phyloP scores from a whole-genome alignment of 2,888 invertebrate species.

The Villa cingulata region DNA sequence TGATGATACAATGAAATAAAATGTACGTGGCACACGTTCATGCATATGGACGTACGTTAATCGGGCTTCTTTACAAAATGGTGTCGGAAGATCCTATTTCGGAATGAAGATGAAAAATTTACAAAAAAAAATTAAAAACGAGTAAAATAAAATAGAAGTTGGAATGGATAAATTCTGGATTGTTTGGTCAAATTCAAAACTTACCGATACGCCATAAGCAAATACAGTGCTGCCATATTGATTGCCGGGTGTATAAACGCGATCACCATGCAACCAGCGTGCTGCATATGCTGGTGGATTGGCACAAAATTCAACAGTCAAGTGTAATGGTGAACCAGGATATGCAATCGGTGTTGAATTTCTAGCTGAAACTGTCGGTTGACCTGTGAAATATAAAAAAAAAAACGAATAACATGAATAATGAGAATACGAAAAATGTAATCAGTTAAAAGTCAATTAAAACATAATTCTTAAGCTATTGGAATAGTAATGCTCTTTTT shows the following conservation, averaged over 20 bases:
- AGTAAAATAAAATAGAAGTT: background rate
- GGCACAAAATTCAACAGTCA: conserved; percentile 63
- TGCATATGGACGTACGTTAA: conserved; percentile 37
- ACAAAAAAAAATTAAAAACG: too few relatives aligned
- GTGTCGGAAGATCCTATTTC: conserved; percentile 32
- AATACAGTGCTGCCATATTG: conserved; percentile 36
- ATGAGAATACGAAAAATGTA: too few relatives aligned
- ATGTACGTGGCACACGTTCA: conserved; percentile 34
- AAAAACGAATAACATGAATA: too few relatives aligned
- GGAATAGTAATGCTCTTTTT: too few relatives aligned
- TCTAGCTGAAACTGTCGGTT: conserved; percentile 50
- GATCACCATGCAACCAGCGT: conserved; percentile 36
- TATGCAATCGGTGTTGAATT: conserved; percentile 54
- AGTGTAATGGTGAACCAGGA: conserved; percentile 51
- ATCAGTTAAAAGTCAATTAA: too few relatives aligned
- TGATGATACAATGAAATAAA: conserved; percentile 36
- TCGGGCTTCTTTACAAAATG: conserved; percentile 36
- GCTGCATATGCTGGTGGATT: conserved; percentile 47
- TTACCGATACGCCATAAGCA: conserved; percentile 36
- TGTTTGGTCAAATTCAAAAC: too few relatives aligned
- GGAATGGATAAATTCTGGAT: background rate
- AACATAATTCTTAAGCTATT: too few relatives aligned
- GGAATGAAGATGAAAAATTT: too few relatives aligned
- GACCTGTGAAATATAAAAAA: conserved; percentile 39
- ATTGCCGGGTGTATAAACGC: conserved; percentile 36